Evolutionary conservation across 2,113 vertebrate genomes (phyloP), one percentile per base, ranked within the genome.

Genomic region (Gobiocypris rarus): DNA sequence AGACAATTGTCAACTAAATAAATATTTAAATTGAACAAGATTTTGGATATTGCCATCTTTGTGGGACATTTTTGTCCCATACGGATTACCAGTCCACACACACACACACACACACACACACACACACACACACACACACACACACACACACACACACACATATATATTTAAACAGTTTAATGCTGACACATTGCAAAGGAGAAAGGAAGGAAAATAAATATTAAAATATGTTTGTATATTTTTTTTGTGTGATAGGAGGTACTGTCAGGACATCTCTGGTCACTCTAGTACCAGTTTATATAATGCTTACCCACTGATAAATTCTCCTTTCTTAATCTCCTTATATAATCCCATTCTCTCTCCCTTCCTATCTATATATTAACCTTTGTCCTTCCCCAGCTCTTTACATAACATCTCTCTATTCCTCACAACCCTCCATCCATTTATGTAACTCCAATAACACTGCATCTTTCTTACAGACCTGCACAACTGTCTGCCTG

Each of bases 371-470:
- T 86, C 88, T 86, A 75, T 88, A 91, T 90, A 92, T 93, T 91
- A 93, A 94, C 92, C 93, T 93, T 92, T 94, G 91, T 92, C 89
- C 91, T 85, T 83, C 89, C 89, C 74, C 87, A 88, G 89, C 89
- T 88, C 89, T 93, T 94, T 94, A 94, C 88, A 89, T 93, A 94
- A 95, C 89, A 86, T 89, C 88, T 82, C 86, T 91, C 90, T 90
- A 89, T 84, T 90, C 80, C 65, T 75, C 79, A 76, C 85, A 77
- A 89, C 90, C 89, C 85, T 90, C 85, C 89, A 86, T 88, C 90
- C 87, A 90, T 93, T 94, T 93, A 92, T 89, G 86, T 90, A 91
- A 93, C 89, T 90, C 56, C 78, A 81, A 77, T 73, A 69, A 8
- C 54, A 41, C 50, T 26, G 48, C 80, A 56, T 85, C 80, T 67